Conservation (phyloP, 2,797 vertebrate species). For the Rhinella marina region DNA sequence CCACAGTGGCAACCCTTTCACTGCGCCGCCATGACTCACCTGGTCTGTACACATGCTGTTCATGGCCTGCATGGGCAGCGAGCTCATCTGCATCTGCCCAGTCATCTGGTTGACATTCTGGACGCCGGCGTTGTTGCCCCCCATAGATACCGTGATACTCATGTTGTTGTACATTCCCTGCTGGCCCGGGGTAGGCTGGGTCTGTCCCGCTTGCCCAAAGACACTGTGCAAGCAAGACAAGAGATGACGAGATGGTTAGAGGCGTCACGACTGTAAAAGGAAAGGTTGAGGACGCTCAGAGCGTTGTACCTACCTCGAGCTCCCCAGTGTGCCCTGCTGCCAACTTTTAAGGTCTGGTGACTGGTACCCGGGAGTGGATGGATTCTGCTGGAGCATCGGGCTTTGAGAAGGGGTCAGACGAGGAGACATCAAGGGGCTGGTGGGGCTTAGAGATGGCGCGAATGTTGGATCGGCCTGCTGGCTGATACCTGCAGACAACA, state of each 20-base stretch:
- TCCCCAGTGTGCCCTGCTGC: conserved; percentile 85
- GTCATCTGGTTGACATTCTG: conserved; percentile 87
- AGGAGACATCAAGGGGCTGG: conserved; percentile 89
- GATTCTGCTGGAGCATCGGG: conserved; percentile 88
- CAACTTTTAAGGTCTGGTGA: conserved; percentile 92
- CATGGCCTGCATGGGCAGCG: conserved; percentile 84
- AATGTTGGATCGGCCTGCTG: conserved; percentile 85
- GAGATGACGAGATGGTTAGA: not conserved
- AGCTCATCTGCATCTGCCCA: conserved; percentile 85
- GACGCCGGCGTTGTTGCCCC: conserved; percentile 81
- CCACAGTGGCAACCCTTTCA: not conserved
- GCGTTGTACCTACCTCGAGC: conserved; percentile 65
- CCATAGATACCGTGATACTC: conserved; percentile 98
- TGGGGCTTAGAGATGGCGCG: conserved; percentile 86
- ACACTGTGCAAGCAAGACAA: conserved; percentile 66
- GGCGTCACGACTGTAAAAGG: not conserved
- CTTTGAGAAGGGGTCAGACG: conserved; percentile 88
- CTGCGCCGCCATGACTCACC: conserved; percentile 71
- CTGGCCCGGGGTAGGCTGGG: conserved; percentile 78
- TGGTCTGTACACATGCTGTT: conserved; percentile 88
- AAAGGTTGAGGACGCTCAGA: too few relatives aligned
- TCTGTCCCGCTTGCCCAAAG: conserved; percentile 82
- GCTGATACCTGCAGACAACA: conserved; percentile 77
- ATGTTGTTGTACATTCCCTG: conserved; percentile 97
- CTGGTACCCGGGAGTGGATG: conserved; percentile 86